A percentile compares a stretch with the other conserved stretches of the same genome.
Conservation (phyloP, 2,888 invertebrate species). For the Entomobrya multifasciata region DNA sequence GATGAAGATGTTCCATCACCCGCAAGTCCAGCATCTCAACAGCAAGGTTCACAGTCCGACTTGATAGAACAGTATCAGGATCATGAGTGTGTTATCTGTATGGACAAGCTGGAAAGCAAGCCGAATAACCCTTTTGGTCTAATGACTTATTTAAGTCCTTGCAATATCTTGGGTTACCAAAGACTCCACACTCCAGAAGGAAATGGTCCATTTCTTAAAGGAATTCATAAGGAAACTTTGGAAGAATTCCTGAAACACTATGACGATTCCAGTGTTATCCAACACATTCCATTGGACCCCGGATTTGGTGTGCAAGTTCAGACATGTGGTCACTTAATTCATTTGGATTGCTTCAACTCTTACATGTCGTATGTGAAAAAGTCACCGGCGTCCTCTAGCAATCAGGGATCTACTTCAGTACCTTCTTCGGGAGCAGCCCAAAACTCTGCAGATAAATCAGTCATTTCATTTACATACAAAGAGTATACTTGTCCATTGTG, state of each 20-base stretch:
- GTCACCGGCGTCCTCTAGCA: constrained; percentile 31
- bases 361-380: constrained; percentile 72
- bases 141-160: constrained; percentile 66
- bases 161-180: constrained; percentile 66
- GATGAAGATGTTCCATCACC: not conserved
- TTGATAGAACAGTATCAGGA: constrained; percentile 48
- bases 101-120: constrained; percentile 67
- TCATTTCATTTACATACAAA: constrained; percentile 67
- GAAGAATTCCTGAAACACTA: constrained; percentile 56
- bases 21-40: not conserved
- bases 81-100: constrained; percentile 69
- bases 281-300: constrained; percentile 65
- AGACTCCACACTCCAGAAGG: constrained; percentile 53
- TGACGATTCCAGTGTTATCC: constrained; percentile 68
- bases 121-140: constrained; percentile 73
- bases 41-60: constrained; percentile 2
- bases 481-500: constrained; percentile 74
- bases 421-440: not conserved
- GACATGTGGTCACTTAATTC: constrained; percentile 76
- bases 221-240: constrained; percentile 46
- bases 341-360: constrained; percentile 71
- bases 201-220: constrained; percentile 59
- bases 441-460: constrained; percentile 11
- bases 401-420: constrained; percentile 27
- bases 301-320: constrained; percentile 73